Base-by-base conservation (phyloP, 2,888 invertebrate species). In the Hypsopygia costalis region DNA sequence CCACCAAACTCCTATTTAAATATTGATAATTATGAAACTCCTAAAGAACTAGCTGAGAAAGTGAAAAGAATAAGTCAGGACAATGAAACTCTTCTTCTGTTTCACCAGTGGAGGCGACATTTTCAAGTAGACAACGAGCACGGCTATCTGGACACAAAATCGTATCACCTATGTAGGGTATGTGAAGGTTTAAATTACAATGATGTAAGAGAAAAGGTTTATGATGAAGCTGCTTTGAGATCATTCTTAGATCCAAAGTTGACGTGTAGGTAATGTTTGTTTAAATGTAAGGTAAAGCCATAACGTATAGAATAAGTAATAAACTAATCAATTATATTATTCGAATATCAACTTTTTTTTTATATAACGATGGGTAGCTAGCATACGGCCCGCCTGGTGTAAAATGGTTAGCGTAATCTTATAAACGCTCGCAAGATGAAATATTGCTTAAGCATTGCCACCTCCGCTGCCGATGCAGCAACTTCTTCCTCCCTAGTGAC, bases 161-260 rank as follows among this genome's bases (percentile, higher is more conserved):
- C 92, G 0, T 79, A 69, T 37, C 93, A 93, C 58, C 91, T 91
- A 45, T 93, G 93, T 57, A 88, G 93, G 40, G 60, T 92, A 6
- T 93, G 93, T 59, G 91, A 93, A 66, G 93, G 93, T n/a, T 72
- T 93, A 8, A 91, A 92, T 64, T 92, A 91, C 55, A 92, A 93
- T 58, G 70, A 75, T 9, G 69, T 43, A 0, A 34, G 12, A 1
- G 44, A 46, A 28, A 77, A 69, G 36, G 43, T 69, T 1, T 81
- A 81, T 28, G 46, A 52, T 33, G 53, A 57, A 46, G 33, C 55
- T 1, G 53, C 47, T 30, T 45, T 81, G 7, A 51, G 53, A 35
- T 31, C 41, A 10, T 79, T 67, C 43, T 59, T 81, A 10, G 70
- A 77, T 45, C 44, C 51, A 0, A 41, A 34, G 20, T 11, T 49